Percentiles rank a stretch among this genome's conserved stretches.
Evolutionary conservation across 2,888 invertebrate species (phyloP).

Genomic region (Dynastes tityus): DNA sequence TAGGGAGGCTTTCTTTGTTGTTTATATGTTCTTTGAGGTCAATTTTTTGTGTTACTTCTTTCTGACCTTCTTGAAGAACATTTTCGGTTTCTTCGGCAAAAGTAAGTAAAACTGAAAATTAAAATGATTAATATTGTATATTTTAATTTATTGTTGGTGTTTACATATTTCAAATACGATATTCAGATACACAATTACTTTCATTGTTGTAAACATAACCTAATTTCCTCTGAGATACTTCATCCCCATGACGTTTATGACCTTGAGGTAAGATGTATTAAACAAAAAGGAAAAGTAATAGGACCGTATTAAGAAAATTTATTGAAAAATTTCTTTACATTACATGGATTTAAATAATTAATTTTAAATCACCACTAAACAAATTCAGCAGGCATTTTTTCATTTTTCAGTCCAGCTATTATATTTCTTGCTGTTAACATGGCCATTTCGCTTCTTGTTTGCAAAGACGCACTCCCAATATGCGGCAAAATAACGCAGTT

Average conservation of each 20-base stretch:
- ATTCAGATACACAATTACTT: background rate
- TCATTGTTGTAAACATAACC: conserved; percentile 29
- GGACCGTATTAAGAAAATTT: conserved; percentile 10
- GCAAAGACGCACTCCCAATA: conserved; percentile 91
- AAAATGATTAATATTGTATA: background rate
- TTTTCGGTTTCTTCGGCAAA: conserved; percentile 14
- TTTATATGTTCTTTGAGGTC: conserved; percentile 37
- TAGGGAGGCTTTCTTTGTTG: conserved; percentile 50
- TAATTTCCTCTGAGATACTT: background rate
- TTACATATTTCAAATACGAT: conserved; percentile 28
- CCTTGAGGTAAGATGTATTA: background rate
- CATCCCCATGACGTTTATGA: background rate
- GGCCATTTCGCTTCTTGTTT: conserved; percentile 89
- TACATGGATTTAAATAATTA: background rate
- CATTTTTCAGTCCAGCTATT: conserved; percentile 80
- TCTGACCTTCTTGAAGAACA: conserved; percentile 16
- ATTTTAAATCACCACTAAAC: conserved; percentile 41
- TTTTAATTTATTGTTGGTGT: background rate
- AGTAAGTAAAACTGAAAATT: background rate
- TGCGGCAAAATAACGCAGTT: conserved; percentile 91
- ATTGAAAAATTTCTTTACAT: background rate
- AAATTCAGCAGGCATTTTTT: conserved; percentile 81
- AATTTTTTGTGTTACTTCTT: conserved; percentile 34
- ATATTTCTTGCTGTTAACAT: conserved; percentile 88
- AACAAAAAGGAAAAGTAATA: background rate